Evolutionary conservation across 2,797 vertebrate genomes (phyloP), one percentile per base, ranked within the genome.

Genomic region (Sebastes vulpes): DNA sequence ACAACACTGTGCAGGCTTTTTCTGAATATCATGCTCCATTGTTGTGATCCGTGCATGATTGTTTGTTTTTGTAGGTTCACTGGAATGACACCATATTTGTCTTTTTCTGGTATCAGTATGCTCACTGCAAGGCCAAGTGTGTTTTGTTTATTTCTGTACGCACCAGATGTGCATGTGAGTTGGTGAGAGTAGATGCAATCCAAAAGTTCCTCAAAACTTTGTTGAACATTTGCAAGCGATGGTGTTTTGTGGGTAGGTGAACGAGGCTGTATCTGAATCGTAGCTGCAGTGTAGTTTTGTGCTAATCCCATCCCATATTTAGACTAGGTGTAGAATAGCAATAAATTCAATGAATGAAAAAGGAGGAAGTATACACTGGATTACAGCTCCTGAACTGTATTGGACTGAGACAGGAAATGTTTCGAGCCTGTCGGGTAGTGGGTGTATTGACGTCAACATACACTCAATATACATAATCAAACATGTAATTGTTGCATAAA

Each of bases 1-100:
- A 9, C n/a, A 61, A 16, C 48, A 16, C 25, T 63, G 11, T 9
- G 9, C 26, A 46, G 23, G 46, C 21, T 3, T 72, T 59, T 29
- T 68, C 50, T 86, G 57, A 21, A 46, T 31, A 10, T 79, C 72
- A 74, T 46, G 35, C 65, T 70, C 60, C 46, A 23, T 79, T 66
- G 75, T 20, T 67, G 26, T 56, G 38, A 20, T 52, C 20, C 18
- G 3, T 66, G 35, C 12, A 35, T 35, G 32, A 35, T 12, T 35
- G 11, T 12, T 35, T 35, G 31, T 38, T 38, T 38, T 38, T 2
- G 42, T 23, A 20, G 23, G 38, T 61, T 65, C 18, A 35, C 57
- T 31, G 23, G 14, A 61, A 32, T 38, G 35, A 38, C 35, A 38
- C 35, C 12, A 38, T 1, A 25, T 74, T 72, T 42, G 3, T 21